Evolutionary conservation across 1,140 invertebrate genomes (phyloP).

Genomic region (Delia radicum): DNA sequence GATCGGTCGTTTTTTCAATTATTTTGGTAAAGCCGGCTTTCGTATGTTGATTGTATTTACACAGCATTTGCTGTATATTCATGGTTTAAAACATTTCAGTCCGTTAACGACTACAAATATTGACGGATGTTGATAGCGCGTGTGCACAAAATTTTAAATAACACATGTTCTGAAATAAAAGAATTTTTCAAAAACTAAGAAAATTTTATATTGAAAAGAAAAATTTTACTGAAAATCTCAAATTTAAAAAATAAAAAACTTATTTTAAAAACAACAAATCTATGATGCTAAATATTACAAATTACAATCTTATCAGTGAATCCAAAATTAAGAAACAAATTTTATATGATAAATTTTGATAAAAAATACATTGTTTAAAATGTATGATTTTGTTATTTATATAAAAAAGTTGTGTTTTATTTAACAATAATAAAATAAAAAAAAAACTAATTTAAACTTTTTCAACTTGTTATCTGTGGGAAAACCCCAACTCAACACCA

Average conservation of each 20-base stretch:
- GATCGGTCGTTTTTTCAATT: no score
- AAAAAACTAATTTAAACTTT: background rate
- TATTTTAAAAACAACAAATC: background rate
- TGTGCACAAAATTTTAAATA: background rate
- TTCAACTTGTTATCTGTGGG: background rate
- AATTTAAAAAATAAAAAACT: background rate
- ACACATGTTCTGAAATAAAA: background rate
- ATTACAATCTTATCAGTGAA: background rate
- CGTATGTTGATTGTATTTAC: background rate
- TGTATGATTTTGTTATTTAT: background rate
- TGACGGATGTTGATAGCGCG: conserved; percentile 2
- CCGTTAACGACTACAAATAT: background rate
- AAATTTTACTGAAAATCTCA: background rate
- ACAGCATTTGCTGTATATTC: conserved; percentile 8
- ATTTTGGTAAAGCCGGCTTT: background rate
- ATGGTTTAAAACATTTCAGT: background rate
- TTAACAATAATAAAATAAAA: background rate
- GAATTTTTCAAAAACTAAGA: background rate
- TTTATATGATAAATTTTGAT: background rate
- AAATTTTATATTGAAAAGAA: background rate
- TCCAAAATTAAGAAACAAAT: background rate
- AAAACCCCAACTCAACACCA: background rate
- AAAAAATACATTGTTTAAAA: background rate
- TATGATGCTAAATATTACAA: background rate
- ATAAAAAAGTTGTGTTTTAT: background rate